Base-by-base conservation (phyloP, 2,888 invertebrate species). In the Penaeus monodon region DNA sequence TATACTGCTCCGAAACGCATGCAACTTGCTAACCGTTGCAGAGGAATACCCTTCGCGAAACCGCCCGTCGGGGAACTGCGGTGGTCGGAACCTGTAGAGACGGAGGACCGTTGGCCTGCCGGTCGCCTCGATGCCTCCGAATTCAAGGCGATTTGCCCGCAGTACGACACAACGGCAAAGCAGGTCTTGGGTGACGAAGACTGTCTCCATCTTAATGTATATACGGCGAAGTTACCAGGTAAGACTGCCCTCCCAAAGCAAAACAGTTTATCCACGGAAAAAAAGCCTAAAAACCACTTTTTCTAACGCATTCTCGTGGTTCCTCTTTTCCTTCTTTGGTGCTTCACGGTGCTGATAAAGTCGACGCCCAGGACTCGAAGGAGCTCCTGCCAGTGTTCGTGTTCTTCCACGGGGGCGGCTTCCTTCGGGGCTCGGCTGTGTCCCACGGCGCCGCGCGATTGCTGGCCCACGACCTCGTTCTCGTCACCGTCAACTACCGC, bases 191-290 rank as follows among this genome's bases (percentile, higher is more conserved):
- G 90, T 49, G 49, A 68, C n/a, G 90, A 90, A 81, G 90, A 90
- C 82, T 90, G 90, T 29, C 88, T 90, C 27, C 87, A 57, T 68
- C 77, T 89, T 14, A 90, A 89, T 77, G 84, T 90, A n/a, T 90
- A 66, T 85, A 86, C 89, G n/a, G 89, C 90, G 22, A 78, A 81
- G 44, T 66, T 89, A 6, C 88, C 81, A 44, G 83, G 89, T 88
- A 44, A 57, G 57, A 57, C 17, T 14, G 57, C 17, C 20, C 17
- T 57, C 57, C 57, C 49, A 14, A 14, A 49, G 49, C 49, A 49
- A 49, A 49, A 14, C 33, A 6, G 33, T 3, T 38, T 38, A 38
- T 38, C 33, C 44, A 10, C 44, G 10, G 44, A 44, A 44, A 44
- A 38, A 44, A 10, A 0, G 44, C 10, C 44, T 44, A 44, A 10